A percentile compares a stretch with the other conserved stretches of the same genome.
Evolutionary conservation across 2,113 vertebrate species (phyloP).

Genomic region (Alethe castanea): DNA sequence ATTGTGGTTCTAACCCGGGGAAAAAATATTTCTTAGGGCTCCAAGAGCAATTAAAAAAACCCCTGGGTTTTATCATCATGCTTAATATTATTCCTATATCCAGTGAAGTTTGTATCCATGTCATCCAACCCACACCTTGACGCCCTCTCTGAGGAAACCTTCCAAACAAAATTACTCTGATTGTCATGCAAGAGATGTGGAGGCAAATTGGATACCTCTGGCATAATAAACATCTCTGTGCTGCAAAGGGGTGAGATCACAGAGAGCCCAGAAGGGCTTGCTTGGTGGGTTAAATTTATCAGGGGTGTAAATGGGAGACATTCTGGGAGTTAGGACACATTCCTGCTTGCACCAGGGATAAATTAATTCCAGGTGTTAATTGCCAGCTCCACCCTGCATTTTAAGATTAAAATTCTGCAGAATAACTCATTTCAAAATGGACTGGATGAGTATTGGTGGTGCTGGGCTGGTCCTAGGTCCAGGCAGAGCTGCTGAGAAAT

Average conservation of each 20-base stretch:
- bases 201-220: background rate
- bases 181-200: background rate
- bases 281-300: background rate
- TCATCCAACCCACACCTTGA: background rate
- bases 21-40: slow-evolving; percentile 58
- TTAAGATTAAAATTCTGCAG: background rate
- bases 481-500: background rate
- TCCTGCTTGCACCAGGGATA: background rate
- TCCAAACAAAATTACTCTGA: slow-evolving; percentile 48
- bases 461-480: background rate
- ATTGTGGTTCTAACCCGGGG: slow-evolving; percentile 59
- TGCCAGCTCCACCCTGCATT: background rate
- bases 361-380: background rate
- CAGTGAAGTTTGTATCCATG: background rate
- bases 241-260: background rate
- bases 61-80: slow-evolving; percentile 32
- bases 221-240: background rate
- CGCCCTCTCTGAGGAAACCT: slow-evolving; percentile 28
- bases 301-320: background rate
- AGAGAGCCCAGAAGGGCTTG: background rate
- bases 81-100: slow-evolving; percentile 25
- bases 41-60: slow-evolving; percentile 61
- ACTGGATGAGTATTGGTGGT: background rate
- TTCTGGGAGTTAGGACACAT: background rate
- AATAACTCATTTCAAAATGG: background rate